These are phyloP conservation scores for Drosophila dives DNA, from an alignment of 2,888 invertebrate genomes.

Conservation along the genomic window DNA sequence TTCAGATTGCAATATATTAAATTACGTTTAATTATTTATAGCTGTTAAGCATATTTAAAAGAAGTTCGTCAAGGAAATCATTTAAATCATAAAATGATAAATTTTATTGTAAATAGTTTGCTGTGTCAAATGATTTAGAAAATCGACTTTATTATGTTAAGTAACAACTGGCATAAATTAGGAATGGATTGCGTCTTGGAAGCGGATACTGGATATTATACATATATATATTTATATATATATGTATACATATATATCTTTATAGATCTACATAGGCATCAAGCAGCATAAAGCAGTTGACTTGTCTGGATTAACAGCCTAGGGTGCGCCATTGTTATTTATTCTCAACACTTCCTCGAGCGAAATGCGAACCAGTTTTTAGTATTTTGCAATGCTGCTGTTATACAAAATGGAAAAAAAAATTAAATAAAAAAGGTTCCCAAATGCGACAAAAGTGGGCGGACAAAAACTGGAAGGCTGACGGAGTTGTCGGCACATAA, in stretches of 20 bases:
- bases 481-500: slow-evolving; percentile 25
- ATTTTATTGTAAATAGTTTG: background rate
- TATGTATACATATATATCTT: background rate
- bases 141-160: background rate
- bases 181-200: background rate
- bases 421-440: slow-evolving; percentile 15
- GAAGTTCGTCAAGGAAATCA: background rate
- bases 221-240: background rate
- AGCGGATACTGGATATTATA: background rate
- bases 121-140: background rate
- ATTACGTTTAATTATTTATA: background rate
- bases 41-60: background rate
- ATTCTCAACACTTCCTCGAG: slow-evolving; percentile 44
- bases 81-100: background rate
- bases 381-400: slow-evolving; percentile 48
- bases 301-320: slow-evolving; percentile 22
- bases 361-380: slow-evolving; percentile 54
- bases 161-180: background rate
- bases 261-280: background rate
- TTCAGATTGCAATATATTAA: background rate
- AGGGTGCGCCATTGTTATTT: slow-evolving; percentile 42
- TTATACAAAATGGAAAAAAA: slow-evolving; percentile 52
- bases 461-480: slow-evolving; percentile 31
- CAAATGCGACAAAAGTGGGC: slow-evolving; percentile 49
- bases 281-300: slow-evolving; percentile 12